Evolutionary conservation across 2,113 vertebrate genomes (phyloP), one percentile per base, ranked within the genome.

Genomic region (Zosterops pallidus): DNA sequence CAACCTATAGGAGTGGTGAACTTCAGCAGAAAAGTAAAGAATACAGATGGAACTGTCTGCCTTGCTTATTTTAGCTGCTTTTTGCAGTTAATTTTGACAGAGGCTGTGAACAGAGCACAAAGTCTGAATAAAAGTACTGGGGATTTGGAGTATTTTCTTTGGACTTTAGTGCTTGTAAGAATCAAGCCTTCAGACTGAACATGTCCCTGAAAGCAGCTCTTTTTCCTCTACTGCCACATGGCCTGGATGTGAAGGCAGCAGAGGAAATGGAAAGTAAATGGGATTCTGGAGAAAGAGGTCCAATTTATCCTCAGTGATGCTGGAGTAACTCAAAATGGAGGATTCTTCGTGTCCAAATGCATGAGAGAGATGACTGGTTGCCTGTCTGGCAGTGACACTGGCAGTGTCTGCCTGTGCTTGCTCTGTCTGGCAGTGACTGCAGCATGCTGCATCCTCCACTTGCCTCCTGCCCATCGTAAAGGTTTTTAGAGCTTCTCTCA

Each of bases 351-450:
- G 9, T 42, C 37, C 19, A 35, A 37, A 33, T 42, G 35, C 28
- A 19, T 1, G 6, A 79, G 52, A 46, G 47, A 55, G 33, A 42
- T 4, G 7, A 33, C 16, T 0, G 0, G 6, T 60, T 81, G 37
- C 37, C 68, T 62, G 24, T 6, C 44, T 39, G 39, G 39, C 39
- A 39, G 39, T 39, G 39, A 39, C 39, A 39, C 39, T 39, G 39
- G 39, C 39, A 39, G 39, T 81, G 37, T n/a, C 68, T 62, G 24
- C 5, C 49, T 37, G 16, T 2, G 1, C 21, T 56, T 53, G 31
- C 18, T 46, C 31, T 74, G 14, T 11, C n/a, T 67, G 31, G 7
- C 24, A 31, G 41, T 5, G 33, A 17, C 52, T 37, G 76, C 13
- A 50, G 11, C 11, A 5, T 18, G 11, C 28, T 42, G 14, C 49